These are phyloP conservation scores for Actias luna DNA, from an alignment of 2,888 invertebrate genomes.

Conservation along the genomic window DNA sequence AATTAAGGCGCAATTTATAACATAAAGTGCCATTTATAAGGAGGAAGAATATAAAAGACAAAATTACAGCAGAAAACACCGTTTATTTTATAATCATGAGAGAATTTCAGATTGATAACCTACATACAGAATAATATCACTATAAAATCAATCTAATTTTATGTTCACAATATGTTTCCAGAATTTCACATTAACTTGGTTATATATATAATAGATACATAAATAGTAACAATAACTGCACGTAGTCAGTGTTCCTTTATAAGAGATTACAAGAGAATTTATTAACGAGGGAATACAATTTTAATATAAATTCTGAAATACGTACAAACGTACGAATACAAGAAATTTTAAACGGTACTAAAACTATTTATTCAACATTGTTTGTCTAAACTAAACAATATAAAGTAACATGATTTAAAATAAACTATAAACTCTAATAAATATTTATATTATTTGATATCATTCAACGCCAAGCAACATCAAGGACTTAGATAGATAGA, in stretches of 20 bases:
- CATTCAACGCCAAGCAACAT: slow-evolving; percentile 77
- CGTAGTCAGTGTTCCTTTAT: slow-evolving; percentile 67
- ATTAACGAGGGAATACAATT: slow-evolving; percentile 66
- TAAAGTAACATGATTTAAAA: slow-evolving; percentile 70
- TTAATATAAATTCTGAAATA: slow-evolving; percentile 68
- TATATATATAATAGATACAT: slow-evolving; percentile 44
- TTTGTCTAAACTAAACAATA: slow-evolving; percentile 71
- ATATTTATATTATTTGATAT: slow-evolving; percentile 68
- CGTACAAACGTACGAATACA: slow-evolving; percentile 43
- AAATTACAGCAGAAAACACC: slow-evolving; percentile 81
- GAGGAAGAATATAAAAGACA: slow-evolving; percentile 34
- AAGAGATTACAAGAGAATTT: slow-evolving; percentile 71
- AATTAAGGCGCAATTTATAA: too few species aligned
- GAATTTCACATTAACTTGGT: slow-evolving; percentile 63
- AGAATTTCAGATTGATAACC: slow-evolving; percentile 83
- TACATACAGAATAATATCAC: slow-evolving; percentile 80
- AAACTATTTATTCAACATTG: slow-evolving; percentile 69
- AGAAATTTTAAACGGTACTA: slow-evolving; percentile 69
- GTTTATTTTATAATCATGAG: slow-evolving; percentile 83
- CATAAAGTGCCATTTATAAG: too few species aligned
- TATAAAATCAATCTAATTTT: slow-evolving; percentile 81
- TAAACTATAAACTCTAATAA: slow-evolving; percentile 65
- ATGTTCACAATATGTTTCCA: slow-evolving; percentile 69
- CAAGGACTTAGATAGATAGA: slow-evolving; percentile 64
- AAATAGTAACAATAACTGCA: slow-evolving; percentile 49